Conservation (phyloP, 1,140 invertebrate species). For the Mamestra configurata region DNA sequence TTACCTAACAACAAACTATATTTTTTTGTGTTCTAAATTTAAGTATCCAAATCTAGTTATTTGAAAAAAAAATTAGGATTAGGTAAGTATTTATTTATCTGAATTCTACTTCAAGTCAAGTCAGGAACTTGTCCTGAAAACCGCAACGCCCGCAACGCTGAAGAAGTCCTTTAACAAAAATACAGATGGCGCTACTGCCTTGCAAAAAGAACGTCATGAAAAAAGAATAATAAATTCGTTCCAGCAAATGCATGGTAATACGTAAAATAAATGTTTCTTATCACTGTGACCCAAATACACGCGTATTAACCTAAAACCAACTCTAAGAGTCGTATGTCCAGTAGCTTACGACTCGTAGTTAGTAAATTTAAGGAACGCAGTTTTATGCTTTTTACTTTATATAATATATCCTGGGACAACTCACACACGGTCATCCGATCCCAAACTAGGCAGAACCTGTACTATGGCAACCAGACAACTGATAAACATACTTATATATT, state of each 20-base stretch:
- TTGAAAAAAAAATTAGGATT: too few species aligned
- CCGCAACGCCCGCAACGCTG: not conserved
- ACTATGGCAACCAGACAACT: too few species aligned
- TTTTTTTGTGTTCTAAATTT: too few species aligned
- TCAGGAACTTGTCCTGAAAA: not conserved
- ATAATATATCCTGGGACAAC: too few species aligned
- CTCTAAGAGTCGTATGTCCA: slow-evolving; percentile 16
- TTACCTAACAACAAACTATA: too few species aligned
- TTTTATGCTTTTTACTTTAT: too few species aligned
- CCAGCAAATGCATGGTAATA: slow-evolving; percentile 8
- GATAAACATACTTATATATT: too few species aligned
- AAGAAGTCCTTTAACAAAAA: not conserved
- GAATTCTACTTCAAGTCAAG: not conserved
- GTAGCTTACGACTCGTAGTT: slow-evolving; percentile 14
- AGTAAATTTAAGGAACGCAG: slow-evolving; percentile 3
- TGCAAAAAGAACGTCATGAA: not conserved
- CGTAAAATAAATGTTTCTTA: slow-evolving; percentile 58
- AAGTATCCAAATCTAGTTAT: too few species aligned
- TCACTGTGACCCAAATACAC: slow-evolving; percentile 57
- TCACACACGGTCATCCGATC: too few species aligned
- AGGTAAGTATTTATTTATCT: too few species aligned
- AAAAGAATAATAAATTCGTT: slow-evolving; percentile 9
- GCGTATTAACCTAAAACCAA: slow-evolving; percentile 54
- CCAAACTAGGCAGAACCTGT: too few species aligned
- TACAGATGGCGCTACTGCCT: not conserved